A percentile compares a stretch with the other conserved stretches of the same genome.
These are phyloP conservation scores for Acyrthosiphon pisum DNA, from an alignment of 1,140 invertebrate species.

Conservation along the genomic window DNA sequence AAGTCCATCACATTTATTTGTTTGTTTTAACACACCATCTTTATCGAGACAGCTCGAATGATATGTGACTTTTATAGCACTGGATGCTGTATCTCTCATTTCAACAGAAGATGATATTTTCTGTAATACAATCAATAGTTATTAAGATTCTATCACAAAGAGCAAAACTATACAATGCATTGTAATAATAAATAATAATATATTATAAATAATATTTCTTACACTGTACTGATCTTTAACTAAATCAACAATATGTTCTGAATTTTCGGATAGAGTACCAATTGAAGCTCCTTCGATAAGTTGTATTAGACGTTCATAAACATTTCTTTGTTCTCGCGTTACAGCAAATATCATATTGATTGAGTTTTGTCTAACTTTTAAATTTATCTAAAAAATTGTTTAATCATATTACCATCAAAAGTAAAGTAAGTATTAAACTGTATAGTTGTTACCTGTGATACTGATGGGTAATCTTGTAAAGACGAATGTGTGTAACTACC, in stretches of 20 bases:
- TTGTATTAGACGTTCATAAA: slow-evolving; percentile 83
- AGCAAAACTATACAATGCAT: slow-evolving; percentile 51
- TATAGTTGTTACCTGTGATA: slow-evolving; percentile 77
- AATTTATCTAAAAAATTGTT: slow-evolving; percentile 69
- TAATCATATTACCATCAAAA: neutral
- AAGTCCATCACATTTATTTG: slow-evolving; percentile 84
- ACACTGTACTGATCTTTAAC: slow-evolving; percentile 89
- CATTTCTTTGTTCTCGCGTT: slow-evolving; percentile 79
- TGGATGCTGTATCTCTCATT: slow-evolving; percentile 89
- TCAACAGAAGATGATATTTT: slow-evolving; percentile 92
- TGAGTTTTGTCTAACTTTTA: slow-evolving; percentile 90
- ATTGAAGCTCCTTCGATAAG: slow-evolving; percentile 85
- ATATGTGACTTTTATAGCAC: slow-evolving; percentile 85
- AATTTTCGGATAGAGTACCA: slow-evolving; percentile 86
- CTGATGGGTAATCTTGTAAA: slow-evolving; percentile 94
- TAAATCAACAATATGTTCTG: slow-evolving; percentile 91
- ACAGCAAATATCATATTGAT: slow-evolving; percentile 99
- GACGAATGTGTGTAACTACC: slow-evolving; percentile 72
- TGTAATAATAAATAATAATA: neutral
- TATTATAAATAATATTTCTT: slow-evolving; percentile 63
- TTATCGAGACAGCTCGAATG: slow-evolving; percentile 83
- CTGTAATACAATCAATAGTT: slow-evolving; percentile 64
- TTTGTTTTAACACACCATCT: slow-evolving; percentile 68
- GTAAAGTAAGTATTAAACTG: neutral
- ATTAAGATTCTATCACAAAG: slow-evolving; percentile 28